A percentile compares a stretch with the other conserved stretches of the same genome.
Conservation (phyloP, 2,797 vertebrate species). For the Mormyrus hasselquistii region DNA sequence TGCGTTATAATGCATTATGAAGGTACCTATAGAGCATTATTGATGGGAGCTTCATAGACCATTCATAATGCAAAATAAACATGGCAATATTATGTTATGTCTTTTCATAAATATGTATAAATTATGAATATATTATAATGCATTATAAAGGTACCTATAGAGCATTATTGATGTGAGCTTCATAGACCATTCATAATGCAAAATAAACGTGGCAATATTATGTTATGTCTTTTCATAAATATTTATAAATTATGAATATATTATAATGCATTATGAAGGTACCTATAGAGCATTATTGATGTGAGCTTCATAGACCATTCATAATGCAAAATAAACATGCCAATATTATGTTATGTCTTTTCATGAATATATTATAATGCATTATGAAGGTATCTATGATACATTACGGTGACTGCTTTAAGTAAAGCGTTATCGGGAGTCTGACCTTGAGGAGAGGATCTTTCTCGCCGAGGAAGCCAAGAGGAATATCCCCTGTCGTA, state of each 20-base stretch:
- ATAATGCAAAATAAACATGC: background rate
- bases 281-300: background rate
- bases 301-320: background rate
- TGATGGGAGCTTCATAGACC: background rate
- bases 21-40: background rate
- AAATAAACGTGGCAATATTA: background rate
- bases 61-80: background rate
- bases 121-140: background rate
- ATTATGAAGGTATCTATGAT: background rate
- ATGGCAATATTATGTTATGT: background rate
- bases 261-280: background rate
- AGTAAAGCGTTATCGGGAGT: background rate
- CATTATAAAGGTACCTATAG: background rate
- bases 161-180: background rate
- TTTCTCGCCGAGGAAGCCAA: constrained; percentile 64
- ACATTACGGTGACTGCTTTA: background rate
- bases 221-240: background rate
- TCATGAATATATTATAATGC: background rate
- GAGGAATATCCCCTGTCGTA: constrained; percentile 61
- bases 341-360: background rate
- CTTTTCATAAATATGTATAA: background rate
- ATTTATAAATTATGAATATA: background rate
- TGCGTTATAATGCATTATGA: background rate
- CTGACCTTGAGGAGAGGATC: constrained; percentile 65
- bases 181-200: background rate